A percentile compares a stretch with the other conserved stretches of the same genome.
These are phyloP conservation scores for Maconellicoccus hirsutus DNA, from an alignment of 1,140 invertebrate species.

Conservation along the genomic window DNA sequence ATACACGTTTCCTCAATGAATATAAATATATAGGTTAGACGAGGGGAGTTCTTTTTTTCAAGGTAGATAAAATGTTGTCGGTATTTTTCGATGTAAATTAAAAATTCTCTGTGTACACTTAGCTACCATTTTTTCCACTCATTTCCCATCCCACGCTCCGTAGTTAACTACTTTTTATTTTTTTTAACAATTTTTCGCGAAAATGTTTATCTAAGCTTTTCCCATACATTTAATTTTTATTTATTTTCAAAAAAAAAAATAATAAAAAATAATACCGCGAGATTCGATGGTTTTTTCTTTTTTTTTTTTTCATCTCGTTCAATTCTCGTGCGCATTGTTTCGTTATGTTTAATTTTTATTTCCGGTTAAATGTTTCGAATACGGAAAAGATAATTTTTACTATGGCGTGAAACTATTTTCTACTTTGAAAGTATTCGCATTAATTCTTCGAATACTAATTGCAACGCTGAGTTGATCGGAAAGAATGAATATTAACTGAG, in stretches of 20 bases:
- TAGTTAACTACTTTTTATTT: background rate
- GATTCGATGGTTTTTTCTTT: background rate
- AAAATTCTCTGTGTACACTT: background rate
- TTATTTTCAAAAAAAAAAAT: background rate
- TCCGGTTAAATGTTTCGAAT: constrained; percentile 7
- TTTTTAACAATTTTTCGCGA: constrained; percentile 3
- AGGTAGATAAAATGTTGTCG: background rate
- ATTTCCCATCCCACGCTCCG: background rate
- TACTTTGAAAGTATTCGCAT: too few species aligned
- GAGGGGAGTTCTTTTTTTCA: background rate
- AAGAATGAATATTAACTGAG: too few species aligned
- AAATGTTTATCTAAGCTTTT: constrained; percentile 4
- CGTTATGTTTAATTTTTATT: background rate
- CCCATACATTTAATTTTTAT: constrained; percentile 1
- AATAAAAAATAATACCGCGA: background rate
- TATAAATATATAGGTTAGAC: background rate
- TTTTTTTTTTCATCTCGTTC: background rate
- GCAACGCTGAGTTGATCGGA: too few species aligned
- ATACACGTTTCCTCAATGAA: background rate
- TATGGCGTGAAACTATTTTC: too few species aligned
- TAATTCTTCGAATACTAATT: too few species aligned
- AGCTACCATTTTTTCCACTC: background rate
- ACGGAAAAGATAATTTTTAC: background rate
- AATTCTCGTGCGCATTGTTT: background rate
- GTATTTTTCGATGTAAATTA: constrained; percentile 9